Evolutionary conservation across 35 echinoderm and acorn worm genomes (phyloP).

Genomic region (Apostichopus japonicus): DNA sequence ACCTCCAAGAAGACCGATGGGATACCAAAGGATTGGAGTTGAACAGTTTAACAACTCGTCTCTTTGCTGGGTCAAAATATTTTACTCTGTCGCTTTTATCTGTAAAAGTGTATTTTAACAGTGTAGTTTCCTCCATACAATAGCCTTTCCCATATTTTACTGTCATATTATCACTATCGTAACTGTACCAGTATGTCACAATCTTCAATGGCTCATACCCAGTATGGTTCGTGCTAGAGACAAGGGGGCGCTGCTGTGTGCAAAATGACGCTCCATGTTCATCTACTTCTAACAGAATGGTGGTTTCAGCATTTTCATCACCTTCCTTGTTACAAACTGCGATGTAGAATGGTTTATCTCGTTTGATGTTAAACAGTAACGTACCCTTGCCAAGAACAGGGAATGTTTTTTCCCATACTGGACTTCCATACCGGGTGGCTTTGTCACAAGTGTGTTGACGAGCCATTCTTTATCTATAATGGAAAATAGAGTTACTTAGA

Average conservation of each 20-base stretch:
- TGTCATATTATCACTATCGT: constrained; percentile 55
- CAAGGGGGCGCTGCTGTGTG: background rate
- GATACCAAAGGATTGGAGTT: no score
- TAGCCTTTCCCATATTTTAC: constrained; percentile 66
- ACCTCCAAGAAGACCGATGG: no score
- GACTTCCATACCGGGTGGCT: background rate
- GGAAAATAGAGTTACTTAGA: no score
- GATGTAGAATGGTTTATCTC: constrained; percentile 19
- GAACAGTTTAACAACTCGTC: no score
- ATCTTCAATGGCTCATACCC: background rate
- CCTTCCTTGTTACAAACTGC: background rate
- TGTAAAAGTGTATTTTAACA: constrained; percentile 13
- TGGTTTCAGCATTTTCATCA: background rate
- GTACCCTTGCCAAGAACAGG: constrained; percentile 63
- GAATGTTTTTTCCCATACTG: constrained; percentile 40
- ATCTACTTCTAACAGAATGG: constrained; percentile 29
- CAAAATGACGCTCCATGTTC: background rate
- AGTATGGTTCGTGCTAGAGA: background rate
- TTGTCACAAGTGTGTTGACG: no score
- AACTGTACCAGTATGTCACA: constrained; percentile 61
- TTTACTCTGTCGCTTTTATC: no score
- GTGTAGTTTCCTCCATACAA: constrained; percentile 55
- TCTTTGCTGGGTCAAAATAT: no score
- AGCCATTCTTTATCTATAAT: no score
- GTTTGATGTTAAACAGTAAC: constrained; percentile 40